phyloP scores from a whole-genome alignment of 2,113 vertebrate genomes.

The Motacilla tschutschensis region DNA sequence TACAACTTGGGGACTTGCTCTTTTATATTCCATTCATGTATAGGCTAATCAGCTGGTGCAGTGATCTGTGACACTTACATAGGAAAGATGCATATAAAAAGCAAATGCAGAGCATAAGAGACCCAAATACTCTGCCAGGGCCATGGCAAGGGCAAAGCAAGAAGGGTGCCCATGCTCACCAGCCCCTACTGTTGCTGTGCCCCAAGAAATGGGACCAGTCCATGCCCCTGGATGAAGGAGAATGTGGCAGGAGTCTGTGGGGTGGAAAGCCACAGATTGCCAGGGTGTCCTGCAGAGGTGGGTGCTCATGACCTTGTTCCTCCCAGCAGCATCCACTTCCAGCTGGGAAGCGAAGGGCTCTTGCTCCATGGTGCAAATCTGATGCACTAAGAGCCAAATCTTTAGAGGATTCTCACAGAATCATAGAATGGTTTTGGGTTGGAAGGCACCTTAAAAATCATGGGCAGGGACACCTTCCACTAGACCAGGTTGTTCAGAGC shows the following conservation, averaged over 20 bases:
- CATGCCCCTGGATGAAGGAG: rapidly evolving
- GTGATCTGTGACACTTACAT: conserved; percentile 60
- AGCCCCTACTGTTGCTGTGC: not conserved
- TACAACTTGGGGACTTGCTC: conserved; percentile 31
- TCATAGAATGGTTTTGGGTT: not conserved
- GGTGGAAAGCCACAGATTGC: not conserved
- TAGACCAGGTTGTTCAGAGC: not conserved
- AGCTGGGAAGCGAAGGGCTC: not conserved
- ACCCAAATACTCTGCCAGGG: not conserved
- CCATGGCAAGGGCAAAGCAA: conserved; percentile 20
- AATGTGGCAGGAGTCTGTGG: not conserved
- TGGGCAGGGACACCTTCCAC: not conserved
- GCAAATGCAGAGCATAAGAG: conserved; percentile 29
- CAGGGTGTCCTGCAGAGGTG: not conserved
- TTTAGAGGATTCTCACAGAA: not conserved
- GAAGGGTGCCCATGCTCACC: not conserved
- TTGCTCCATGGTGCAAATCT: rapidly evolving
- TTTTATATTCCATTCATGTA: conserved; percentile 50
- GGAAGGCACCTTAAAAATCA: not conserved
- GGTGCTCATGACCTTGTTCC: not conserved
- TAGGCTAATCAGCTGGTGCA: conserved; percentile 62
- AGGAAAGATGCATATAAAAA: conserved; percentile 56
- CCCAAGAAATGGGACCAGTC: rapidly evolving
- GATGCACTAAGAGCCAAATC: not conserved
- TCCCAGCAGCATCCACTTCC: not conserved